Evolutionary conservation across 64 coral and sea anemone species (phyloP).

Genomic region (Montipora cactus): DNA sequence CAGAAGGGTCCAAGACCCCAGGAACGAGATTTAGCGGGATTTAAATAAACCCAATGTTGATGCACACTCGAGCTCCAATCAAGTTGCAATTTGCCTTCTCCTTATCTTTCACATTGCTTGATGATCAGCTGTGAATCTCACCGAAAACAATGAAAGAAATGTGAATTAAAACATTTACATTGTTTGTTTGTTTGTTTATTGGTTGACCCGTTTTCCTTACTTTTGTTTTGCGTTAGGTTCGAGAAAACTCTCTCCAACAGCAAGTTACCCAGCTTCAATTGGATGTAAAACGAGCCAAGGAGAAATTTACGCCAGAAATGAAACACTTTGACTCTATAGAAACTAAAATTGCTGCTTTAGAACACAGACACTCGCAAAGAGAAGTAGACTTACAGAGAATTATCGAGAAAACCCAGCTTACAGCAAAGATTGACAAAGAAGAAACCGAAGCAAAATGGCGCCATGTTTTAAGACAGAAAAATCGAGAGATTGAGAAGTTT

Average conservation of each 20-base stretch:
- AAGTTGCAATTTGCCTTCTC: too few species aligned
- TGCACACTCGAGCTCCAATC: too few species aligned
- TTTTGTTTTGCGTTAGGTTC: slow-evolving; percentile 65
- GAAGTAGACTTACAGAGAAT: slow-evolving; percentile 89
- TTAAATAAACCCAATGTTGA: too few species aligned
- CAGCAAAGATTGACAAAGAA: slow-evolving; percentile 90
- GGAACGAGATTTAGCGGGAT: too few species aligned
- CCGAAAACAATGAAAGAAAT: too few species aligned
- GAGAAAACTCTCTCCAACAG: slow-evolving; percentile 87
- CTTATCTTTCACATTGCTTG: too few species aligned
- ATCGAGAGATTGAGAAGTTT: slow-evolving; percentile 95
- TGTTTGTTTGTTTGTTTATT: not conserved
- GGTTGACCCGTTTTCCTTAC: not conserved
- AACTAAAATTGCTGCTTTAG: slow-evolving; percentile 89
- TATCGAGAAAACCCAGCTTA: slow-evolving; percentile 85
- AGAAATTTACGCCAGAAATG: slow-evolving; percentile 93
- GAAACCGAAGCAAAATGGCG: slow-evolving; percentile 80
- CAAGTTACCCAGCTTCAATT: slow-evolving; percentile 78
- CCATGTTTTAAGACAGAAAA: slow-evolving; percentile 79
- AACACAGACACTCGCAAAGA: slow-evolving; percentile 78
- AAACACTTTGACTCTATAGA: slow-evolving; percentile 88
- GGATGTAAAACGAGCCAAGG: slow-evolving; percentile 83
- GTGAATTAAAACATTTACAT: too few species aligned
- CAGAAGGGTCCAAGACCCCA: too few species aligned
- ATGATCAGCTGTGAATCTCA: not conserved